A percentile compares a stretch with the other conserved stretches of the same genome.
phyloP scores from a whole-genome alignment of 2,797 vertebrate genomes.

The Buphagus erythrorhynchus region DNA sequence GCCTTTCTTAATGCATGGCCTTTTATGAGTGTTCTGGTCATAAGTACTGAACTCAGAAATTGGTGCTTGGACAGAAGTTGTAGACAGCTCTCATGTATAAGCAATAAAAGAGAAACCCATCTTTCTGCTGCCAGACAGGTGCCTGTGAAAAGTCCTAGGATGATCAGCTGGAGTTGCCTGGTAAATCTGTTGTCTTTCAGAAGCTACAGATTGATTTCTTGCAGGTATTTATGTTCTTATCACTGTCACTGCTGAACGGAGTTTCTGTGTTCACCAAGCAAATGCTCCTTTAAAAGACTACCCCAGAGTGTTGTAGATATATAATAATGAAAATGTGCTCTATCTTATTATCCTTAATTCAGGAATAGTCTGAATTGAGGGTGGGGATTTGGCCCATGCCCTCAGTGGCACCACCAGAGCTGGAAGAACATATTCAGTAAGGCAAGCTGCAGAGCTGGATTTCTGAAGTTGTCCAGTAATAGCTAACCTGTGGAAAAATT shows the following conservation, averaged over 20 bases:
- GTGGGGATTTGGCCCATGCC: neutral
- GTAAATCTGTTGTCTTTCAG: neutral
- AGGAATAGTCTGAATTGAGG: neutral
- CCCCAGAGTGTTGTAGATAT: neutral
- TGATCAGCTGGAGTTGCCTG: neutral
- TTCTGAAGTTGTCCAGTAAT: neutral
- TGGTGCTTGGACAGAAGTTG: neutral
- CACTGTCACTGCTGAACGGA: neutral
- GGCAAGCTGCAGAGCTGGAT: neutral
- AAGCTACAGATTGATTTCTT: neutral
- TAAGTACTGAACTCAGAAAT: neutral
- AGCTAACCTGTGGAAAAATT: neutral
- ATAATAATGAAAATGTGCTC: neutral
- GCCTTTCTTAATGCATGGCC: neutral
- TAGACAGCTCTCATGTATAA: neutral
- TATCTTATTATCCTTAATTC: neutral
- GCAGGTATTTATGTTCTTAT: neutral
- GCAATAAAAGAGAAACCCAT: neutral
- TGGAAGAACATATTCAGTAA: neutral
- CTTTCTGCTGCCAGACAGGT: neutral
- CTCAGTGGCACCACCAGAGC: neutral
- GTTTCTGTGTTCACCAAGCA: neutral
- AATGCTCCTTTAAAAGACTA: neutral
- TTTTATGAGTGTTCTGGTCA: neutral
- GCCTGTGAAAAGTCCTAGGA: neutral